Evolutionary conservation across 2,888 invertebrate genomes (phyloP), one percentile per base, ranked within the genome.

Genomic region (Amblyjoppa fuscipennis): DNA sequence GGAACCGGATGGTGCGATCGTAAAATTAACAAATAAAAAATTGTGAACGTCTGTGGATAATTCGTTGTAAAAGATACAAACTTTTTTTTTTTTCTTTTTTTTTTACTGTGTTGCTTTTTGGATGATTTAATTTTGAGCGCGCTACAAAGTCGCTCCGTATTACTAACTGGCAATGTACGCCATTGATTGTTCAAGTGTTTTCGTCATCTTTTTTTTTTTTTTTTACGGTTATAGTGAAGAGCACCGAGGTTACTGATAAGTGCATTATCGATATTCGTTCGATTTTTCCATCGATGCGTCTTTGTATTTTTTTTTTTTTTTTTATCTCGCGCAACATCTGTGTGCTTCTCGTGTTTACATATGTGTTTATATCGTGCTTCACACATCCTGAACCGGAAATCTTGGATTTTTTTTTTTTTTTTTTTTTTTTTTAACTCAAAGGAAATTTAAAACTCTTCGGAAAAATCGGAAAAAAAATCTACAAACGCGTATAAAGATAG

Each of bases 141-240:
- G 68, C 45, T 61, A 59, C 59, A 68, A 78, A 61, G 69, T 61
- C 69, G 70, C 5, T 56, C 25, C 68, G 41, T 25, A 41, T 71
- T 71, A 28, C 66, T 53, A 25, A 31, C 59, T 13, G 20, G 59
- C 31, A 81, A 81, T 76, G 68, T 77, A 49, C 59, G 68, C 56
- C 56, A 59, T 73, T 45, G 73, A 80, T 81, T 81, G 80, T 51
- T 56, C 81, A 84, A 81, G 76, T 81, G 84, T 81, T 84, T 84
- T 81, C 51, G 31, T 53, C 53, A 64, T 53, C 75, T 59, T 0
- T 59, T 56, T 59, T 59, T 0, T 79, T 79, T 59, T 0, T 59
- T 56, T 59, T 59, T 0, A 56, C 49, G 25, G 3, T 59, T 28
- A 13, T 34, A 20, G 34, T 45, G 41, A 83, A 75, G 51, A 75